Base-by-base conservation (phyloP, 2,113 vertebrate genomes). In the Urocynchramus pylzowi region DNA sequence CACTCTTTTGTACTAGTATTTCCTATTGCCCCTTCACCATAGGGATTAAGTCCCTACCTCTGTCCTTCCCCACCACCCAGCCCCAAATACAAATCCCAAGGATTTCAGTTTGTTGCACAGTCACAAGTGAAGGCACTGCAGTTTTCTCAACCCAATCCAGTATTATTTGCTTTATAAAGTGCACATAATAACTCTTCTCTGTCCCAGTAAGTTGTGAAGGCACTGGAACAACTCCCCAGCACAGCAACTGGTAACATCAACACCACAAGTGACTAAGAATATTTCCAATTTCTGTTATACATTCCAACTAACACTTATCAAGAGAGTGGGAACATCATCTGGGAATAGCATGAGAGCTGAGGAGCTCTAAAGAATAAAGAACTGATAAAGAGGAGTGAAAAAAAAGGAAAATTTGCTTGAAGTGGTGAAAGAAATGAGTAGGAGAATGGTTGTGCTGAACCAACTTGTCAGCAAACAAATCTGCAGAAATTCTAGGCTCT, bases 381-480 rank as follows among this genome's bases (percentile, higher is more conserved):
- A 92, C 50, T 70, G 85, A 77, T 37, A 39, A 71, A 73, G 30
- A 39, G 11, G 15, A 71, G 35, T 6, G 16, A 63, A 69, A 68
- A 57, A 76, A 71, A 65, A 22, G 56, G 70, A 77, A 92, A 89
- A 64, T 60, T 79, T 42, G 31, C 69, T 53, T 74, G 44, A 94
- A 79, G 42, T 67, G 74, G 41, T 56, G 53, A 60, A 83, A 82
- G 93, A 87, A 93, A 89, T 15, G 77, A 92, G 93, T 54, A 81
- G 90, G 71, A 87, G 53, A 95, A 92, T 12, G 39, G 67, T 73
- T 28, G 33, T 41, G 41, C 84, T 67, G 79, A 93, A 90, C 33
- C 65, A 53, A 73, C 64, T 90, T 85, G 91, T 95, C 96, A 88
- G 91, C 53, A 92, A 93, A 95, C 83, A 83, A 79, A 87, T 82